These are phyloP conservation scores for Notarius lentiginosus DNA, from an alignment of 2,113 vertebrate species.

Conservation along the genomic window DNA sequence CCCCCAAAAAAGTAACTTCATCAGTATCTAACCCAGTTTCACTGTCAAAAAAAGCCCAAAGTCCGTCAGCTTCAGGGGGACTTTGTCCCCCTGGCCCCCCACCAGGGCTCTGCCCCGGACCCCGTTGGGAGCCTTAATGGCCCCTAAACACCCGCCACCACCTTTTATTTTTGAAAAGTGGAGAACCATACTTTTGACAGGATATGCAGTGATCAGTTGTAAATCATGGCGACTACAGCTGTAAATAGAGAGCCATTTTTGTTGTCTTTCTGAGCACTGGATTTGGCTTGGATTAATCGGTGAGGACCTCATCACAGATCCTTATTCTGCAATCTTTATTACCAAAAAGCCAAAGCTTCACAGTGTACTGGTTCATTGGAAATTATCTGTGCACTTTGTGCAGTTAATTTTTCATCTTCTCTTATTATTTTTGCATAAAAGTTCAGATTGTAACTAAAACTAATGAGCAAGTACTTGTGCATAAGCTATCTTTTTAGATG, in stretches of 20 bases:
- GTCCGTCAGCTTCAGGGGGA: too few species aligned
- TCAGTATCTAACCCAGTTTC: too few species aligned
- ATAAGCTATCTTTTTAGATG: not conserved
- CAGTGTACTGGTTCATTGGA: not conserved
- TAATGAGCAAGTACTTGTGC: too few species aligned
- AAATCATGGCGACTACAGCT: not conserved
- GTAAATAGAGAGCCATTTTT: not conserved
- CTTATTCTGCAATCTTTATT: too few species aligned
- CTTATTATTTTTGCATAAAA: not conserved
- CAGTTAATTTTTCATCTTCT: not conserved
- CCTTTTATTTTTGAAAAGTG: too few species aligned
- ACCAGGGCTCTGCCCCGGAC: too few species aligned
- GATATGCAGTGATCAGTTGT: not conserved
- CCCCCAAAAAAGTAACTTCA: too few species aligned
- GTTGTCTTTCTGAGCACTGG: not conserved
- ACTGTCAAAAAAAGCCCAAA: too few species aligned
- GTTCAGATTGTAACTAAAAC: not conserved
- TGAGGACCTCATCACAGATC: not conserved
- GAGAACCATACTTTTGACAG: not conserved
- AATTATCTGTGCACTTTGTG: not conserved
- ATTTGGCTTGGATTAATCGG: conserved; percentile 3
- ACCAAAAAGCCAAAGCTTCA: not conserved
- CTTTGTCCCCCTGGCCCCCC: too few species aligned
- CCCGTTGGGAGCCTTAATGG: too few species aligned
- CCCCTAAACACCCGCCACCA: too few species aligned